Base-by-base conservation (phyloP, 1,140 invertebrate genomes). In the Hyles vespertilio region DNA sequence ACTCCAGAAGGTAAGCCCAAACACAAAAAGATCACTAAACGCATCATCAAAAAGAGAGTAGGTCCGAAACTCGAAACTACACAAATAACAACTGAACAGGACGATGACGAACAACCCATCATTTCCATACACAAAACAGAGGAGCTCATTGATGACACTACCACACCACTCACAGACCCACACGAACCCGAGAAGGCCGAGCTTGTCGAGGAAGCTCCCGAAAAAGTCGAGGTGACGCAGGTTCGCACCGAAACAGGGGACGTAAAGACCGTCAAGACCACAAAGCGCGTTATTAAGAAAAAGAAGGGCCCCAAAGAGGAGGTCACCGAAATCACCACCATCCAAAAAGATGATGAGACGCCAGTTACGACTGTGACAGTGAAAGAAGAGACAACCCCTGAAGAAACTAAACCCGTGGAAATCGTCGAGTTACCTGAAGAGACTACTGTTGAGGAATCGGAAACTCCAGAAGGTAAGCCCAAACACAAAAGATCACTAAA, bases 311-410 rank as follows among this genome's bases (percentile, higher is more conserved):
- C 73, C 5, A 87, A 81, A 63, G 67, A 86, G 61, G 77, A 89
- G 73, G 77, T 84, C 5, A 89, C 82, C 9, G 87, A 91, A 80
- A 85, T 89, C 57, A 80, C 84, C 10, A 89, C 89, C n/a, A 71
- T 89, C 47, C 79, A 90, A 74, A 86, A 89, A 65, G 85, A 89
- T 57, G 83, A 83, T 43, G 82, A 89, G 61, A 61, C 69, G 46
- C 84, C 87, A 10, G 61, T 87, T 52, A 80, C 70, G 5, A 79
- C 74, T 8, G 72, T 84, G 2, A 61, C 65, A 22, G 74, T 64
- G 51, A 62, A 40, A 32, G 58, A 70, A 59, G 52, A 59, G 53
- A 49, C 66, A 40, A n/a, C 77, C 56, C 67, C 82, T 55, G 64
- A 65, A 69, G 56, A 44, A 7, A 22, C 36, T 3, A 32, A 45